phyloP scores from a whole-genome alignment of 1,140 invertebrate species.

The Aethina tumida region DNA sequence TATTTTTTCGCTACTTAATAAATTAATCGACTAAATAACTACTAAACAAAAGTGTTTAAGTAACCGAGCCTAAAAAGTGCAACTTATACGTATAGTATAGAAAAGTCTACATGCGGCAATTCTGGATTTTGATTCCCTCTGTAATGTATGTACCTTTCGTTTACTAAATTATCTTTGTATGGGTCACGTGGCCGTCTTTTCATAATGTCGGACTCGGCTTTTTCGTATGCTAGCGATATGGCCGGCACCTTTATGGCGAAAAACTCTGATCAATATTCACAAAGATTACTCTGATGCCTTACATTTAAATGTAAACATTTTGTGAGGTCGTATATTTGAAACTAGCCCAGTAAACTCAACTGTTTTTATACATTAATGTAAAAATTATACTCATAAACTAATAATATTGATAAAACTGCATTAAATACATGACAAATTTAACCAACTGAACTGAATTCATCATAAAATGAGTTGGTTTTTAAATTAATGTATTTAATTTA shows the following conservation, averaged over 20 bases:
- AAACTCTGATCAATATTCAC: constrained; percentile 1
- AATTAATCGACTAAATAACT: constrained; percentile 8
- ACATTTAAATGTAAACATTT: constrained; percentile 1
- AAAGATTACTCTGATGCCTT: constrained; percentile 13
- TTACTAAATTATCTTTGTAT: constrained; percentile 91
- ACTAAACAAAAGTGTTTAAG: constrained; percentile 9
- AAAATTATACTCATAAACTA: too few relatives aligned
- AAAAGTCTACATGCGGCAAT: constrained; percentile 20
- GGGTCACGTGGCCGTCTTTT: constrained; percentile 95
- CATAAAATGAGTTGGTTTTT: too few relatives aligned
- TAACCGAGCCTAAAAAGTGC: constrained; percentile 20
- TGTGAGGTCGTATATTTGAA: too few relatives aligned
- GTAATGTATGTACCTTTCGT: constrained; percentile 70
- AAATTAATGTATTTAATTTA: too few relatives aligned
- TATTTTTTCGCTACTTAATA: constrained; percentile 1
- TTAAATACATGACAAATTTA: too few relatives aligned
- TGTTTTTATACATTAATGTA: too few relatives aligned
- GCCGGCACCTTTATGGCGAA: constrained; percentile 70
- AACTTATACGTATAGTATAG: constrained; percentile 14
- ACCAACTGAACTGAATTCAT: too few relatives aligned
- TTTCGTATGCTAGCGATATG: constrained; percentile 97
- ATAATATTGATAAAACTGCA: too few relatives aligned
- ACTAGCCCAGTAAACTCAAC: too few relatives aligned
- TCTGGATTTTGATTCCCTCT: constrained; percentile 6
- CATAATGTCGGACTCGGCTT: constrained; percentile 98